A percentile compares a stretch with the other conserved stretches of the same genome.
Evolutionary conservation across 2,888 invertebrate genomes (phyloP).

Genomic region (Malacosoma neustria): DNA sequence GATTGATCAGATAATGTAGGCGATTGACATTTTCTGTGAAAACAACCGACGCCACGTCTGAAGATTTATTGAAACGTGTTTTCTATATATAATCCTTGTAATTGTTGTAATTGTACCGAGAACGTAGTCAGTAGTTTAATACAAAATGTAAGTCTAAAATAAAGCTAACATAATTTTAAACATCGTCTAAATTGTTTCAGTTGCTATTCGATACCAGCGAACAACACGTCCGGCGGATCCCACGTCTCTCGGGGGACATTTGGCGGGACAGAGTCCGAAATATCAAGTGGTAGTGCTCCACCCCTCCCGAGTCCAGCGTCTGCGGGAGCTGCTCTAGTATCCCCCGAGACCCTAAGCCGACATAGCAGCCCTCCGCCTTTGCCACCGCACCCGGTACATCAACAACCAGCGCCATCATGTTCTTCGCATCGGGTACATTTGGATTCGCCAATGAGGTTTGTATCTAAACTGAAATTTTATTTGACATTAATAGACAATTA

Average conservation of each 20-base stretch:
- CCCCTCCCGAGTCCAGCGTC: constrained; percentile 85
- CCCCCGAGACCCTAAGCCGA: constrained; percentile 81
- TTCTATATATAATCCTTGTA: too few relatives aligned
- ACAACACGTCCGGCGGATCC: constrained; percentile 78
- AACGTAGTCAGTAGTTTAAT: too few relatives aligned
- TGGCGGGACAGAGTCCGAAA: constrained; percentile 53
- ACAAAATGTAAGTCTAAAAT: too few relatives aligned
- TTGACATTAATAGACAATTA: too few relatives aligned
- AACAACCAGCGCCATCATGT: constrained; percentile 65
- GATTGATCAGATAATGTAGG: too few relatives aligned
- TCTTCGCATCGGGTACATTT: constrained; percentile 72
- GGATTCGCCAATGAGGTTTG: constrained; percentile 68
- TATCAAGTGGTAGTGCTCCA: constrained; percentile 66
- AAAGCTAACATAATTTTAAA: too few relatives aligned
- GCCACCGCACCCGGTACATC: constrained; percentile 71
- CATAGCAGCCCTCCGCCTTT: constrained; percentile 76
- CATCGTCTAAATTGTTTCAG: constrained; percentile 38
- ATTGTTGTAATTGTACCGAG: too few relatives aligned
- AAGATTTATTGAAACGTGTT: too few relatives aligned
- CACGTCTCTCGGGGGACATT: constrained; percentile 72
- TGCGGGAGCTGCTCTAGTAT: constrained; percentile 82
- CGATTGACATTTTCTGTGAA: too few relatives aligned
- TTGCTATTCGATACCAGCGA: constrained; percentile 77
- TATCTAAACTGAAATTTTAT: too few relatives aligned
- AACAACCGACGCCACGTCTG: too few relatives aligned